Evolutionary conservation across 2,797 vertebrate species (phyloP), one percentile per base, ranked within the genome.

Genomic region (Gastrophryne carolinensis): DNA sequence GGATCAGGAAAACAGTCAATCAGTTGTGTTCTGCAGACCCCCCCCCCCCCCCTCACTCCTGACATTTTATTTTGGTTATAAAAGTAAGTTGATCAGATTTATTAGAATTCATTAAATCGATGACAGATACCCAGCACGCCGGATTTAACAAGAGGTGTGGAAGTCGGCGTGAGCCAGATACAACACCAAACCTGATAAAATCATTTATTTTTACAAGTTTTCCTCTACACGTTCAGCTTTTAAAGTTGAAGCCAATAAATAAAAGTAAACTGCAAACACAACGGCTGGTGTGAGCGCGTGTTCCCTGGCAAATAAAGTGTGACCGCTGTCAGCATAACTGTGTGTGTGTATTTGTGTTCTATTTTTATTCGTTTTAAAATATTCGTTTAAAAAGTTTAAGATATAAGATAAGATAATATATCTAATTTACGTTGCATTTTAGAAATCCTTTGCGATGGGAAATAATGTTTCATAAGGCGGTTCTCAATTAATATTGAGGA

Each of bases 21-120:
- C n/a, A n/a, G n/a, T n/a, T n/a, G n/a, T n/a, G n/a, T n/a, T n/a
- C n/a, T n/a, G n/a, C n/a, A n/a, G n/a, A n/a, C n/a, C n/a, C n/a
- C n/a, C n/a, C n/a, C n/a, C n/a, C n/a, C n/a, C n/a, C n/a, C n/a
- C n/a, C n/a, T n/a, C n/a, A n/a, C n/a, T n/a, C 37, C 49, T 84
- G 75, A 75, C 50, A 64, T 81, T 83, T 76, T 87, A 86, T 83
- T 85, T 81, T 78, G 81, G 52, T 72, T 79, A 82, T 86, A 85
- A 88, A 90, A 85, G 86, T 75, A 83, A 87, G 91, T 89, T 87
- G 87, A 92, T 90, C 86, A 75, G 75, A 84, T 89, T 83, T 89
- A 81, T 91, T 87, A 86, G 86, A 90, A 94, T 94, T 83, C 90
- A 89, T 87, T 85, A 93, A 92, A 92, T 92, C 86, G 85, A 91